These are phyloP conservation scores for Callimorpha dominula DNA, from an alignment of 2,888 invertebrate genomes.

Conservation along the genomic window DNA sequence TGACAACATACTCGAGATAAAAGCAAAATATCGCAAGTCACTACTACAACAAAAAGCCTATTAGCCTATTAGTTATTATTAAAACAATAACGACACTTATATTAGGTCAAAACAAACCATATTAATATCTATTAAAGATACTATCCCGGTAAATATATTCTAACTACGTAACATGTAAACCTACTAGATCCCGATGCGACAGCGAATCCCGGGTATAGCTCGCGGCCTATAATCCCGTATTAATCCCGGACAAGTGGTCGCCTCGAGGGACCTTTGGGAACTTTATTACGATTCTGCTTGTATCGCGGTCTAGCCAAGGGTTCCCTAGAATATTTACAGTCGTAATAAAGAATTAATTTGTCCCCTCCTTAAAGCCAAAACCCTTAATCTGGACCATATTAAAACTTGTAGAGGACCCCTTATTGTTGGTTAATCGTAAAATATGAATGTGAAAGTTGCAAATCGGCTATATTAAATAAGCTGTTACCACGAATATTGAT, in stretches of 20 bases:
- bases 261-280: conserved; percentile 78
- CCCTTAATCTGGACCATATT: conserved; percentile 67
- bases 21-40: neutral
- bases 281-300: conserved; percentile 70
- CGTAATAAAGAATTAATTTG: conserved; percentile 79
- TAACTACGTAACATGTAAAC: conserved; percentile 56
- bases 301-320: conserved; percentile 51
- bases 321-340: conserved; percentile 63
- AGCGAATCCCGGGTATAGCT: conserved; percentile 53
- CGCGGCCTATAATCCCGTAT: conserved; percentile 59
- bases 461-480: neutral
- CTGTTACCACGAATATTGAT: no score
- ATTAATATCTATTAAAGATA: neutral
- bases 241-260: conserved; percentile 81
- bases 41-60: neutral
- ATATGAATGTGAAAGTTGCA: conserved; percentile 17
- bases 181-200: conserved; percentile 28
- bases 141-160: neutral
- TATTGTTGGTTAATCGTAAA: conserved; percentile 25
- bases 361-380: conserved; percentile 56
- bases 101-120: neutral
- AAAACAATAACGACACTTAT: neutral
- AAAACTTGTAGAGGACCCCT: conserved; percentile 56
- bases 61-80: neutral
- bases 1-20: neutral